phyloP scores from a whole-genome alignment of 2,797 vertebrate species.

The Megaceryle alcyon region DNA sequence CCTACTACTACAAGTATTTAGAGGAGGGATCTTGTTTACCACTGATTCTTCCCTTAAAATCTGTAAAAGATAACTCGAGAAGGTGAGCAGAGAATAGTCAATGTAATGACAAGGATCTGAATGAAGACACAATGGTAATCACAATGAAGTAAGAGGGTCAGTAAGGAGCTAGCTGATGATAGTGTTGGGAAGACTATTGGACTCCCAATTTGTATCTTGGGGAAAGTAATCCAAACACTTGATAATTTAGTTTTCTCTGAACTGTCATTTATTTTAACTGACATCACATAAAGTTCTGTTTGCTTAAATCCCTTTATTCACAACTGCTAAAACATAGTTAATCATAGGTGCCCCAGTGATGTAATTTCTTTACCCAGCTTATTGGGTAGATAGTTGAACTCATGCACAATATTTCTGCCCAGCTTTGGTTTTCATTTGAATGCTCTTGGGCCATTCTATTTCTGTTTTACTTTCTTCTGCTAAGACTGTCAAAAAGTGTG shows the following conservation, averaged over 20 bases:
- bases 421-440: not conserved
- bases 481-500: not conserved
- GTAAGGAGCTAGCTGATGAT: not conserved
- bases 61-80: not conserved
- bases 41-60: not conserved
- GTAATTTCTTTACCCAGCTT: not conserved
- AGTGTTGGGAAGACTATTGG: not conserved
- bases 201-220: not conserved
- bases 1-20: not conserved
- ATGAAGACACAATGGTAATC: not conserved
- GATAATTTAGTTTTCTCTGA: not conserved
- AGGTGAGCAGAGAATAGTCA: not conserved
- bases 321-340: not conserved
- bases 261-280: not conserved
- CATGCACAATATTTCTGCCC: not conserved
- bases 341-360: fast-evolving
- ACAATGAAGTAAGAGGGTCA: not conserved
- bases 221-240: not conserved
- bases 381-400: not conserved
- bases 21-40: not conserved
- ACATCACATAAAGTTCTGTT: not conserved
- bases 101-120: not conserved
- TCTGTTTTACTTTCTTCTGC: not conserved
- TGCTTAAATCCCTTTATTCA: not conserved
- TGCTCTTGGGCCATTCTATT: not conserved